Conservation (phyloP, 1,140 invertebrate genomes). For the Eriocheir sinensis region DNA sequence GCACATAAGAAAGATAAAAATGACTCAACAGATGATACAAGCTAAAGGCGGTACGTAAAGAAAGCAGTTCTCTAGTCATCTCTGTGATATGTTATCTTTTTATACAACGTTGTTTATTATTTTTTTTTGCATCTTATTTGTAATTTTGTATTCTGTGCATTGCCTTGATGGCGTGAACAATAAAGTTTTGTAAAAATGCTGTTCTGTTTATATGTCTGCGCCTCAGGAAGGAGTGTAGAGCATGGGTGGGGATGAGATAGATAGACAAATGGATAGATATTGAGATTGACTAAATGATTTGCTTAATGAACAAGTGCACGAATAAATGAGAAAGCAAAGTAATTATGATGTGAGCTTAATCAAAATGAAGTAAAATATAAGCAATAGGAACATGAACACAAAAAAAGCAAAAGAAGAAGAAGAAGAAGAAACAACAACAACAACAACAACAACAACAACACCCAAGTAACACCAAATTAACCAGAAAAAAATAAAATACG, state of each 20-base stretch:
- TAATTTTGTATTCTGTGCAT: background rate
- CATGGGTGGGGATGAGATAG: constrained; percentile 41
- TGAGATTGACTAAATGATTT: background rate
- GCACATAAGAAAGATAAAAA: background rate
- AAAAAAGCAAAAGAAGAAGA: too few relatives aligned
- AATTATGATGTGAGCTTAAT: too few relatives aligned
- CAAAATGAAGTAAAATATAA: too few relatives aligned
- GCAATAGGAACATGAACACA: too few relatives aligned
- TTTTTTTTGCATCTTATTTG: background rate
- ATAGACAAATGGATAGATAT: constrained; percentile 38
- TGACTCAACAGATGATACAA: background rate
- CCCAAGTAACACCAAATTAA: too few relatives aligned
- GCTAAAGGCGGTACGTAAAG: constrained; percentile 51
- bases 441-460: too few relatives aligned
- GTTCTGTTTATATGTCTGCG: background rate
- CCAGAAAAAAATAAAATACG: too few relatives aligned
- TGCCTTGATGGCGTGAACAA: background rate
- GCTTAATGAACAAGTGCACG: too few relatives aligned
- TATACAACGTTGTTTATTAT: background rate
- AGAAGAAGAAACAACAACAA: too few relatives aligned
- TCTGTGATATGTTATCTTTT: constrained; percentile 34
- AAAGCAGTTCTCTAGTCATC: constrained; percentile 73
- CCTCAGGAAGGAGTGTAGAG: background rate
- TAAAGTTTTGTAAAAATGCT: background rate
- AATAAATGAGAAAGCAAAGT: too few relatives aligned